A percentile compares a stretch with the other conserved stretches of the same genome.
Conservation (phyloP, 2,797 vertebrate genomes). For the Cygnus olor region DNA sequence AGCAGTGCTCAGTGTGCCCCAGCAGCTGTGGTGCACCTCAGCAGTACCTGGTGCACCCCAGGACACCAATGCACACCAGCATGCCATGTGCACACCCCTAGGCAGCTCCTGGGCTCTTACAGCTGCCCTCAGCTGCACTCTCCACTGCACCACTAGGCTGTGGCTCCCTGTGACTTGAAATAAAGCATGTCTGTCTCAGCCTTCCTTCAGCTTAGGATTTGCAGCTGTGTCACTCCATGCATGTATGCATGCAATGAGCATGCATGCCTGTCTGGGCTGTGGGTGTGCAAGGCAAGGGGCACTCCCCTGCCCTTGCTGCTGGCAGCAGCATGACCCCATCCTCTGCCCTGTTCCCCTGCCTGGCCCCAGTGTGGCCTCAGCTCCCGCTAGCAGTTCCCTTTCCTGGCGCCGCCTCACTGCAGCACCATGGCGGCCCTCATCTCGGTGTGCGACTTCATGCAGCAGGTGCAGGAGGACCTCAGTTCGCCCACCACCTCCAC, state of each 20-base stretch:
- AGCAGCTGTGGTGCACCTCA: neutral
- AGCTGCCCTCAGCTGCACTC: neutral
- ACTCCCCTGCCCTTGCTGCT: neutral
- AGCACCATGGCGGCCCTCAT: conserved; percentile 71
- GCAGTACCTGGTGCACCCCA: no score
- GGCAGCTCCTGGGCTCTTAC: neutral
- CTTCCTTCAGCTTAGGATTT: neutral
- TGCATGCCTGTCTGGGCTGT: neutral
- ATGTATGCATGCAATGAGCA: neutral
- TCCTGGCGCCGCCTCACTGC: accelerated
- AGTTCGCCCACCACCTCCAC: conserved; percentile 78
- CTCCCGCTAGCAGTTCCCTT: neutral
- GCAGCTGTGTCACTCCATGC: neutral
- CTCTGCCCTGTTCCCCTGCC: neutral
- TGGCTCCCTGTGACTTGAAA: neutral
- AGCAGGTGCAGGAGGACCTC: conserved; percentile 77
- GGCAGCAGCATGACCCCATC: neutral
- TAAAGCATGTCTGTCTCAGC: neutral
- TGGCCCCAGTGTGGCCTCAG: accelerated
- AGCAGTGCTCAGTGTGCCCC: neutral
- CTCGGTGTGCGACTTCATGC: conserved; percentile 73
- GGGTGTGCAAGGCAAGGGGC: neutral
- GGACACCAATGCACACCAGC: neutral
- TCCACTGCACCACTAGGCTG: neutral
- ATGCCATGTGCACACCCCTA: no score